These are phyloP conservation scores for Drosophila subquinaria DNA, from an alignment of 2,888 invertebrate genomes.

Conservation along the genomic window DNA sequence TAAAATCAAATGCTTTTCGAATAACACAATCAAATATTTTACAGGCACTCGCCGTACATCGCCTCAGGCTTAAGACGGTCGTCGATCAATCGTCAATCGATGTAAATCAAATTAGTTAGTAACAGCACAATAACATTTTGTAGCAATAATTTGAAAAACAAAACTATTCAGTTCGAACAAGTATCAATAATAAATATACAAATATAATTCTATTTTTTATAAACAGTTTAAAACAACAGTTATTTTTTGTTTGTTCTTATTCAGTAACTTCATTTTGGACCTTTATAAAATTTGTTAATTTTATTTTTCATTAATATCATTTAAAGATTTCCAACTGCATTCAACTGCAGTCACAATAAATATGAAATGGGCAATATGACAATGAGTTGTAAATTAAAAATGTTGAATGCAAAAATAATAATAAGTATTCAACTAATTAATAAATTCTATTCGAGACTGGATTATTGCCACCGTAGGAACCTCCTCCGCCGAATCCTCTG, in stretches of 20 bases:
- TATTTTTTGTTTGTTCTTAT: conserved; percentile 1
- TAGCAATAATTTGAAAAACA: conserved; percentile 38
- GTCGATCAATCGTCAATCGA: conserved; percentile 10
- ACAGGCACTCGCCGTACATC: conserved; percentile 61
- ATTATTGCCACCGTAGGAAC: conserved; percentile 17
- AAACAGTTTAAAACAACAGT: conserved; percentile 24
- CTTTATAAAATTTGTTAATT: conserved; percentile 41
- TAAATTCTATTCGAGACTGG: conserved; percentile 31
- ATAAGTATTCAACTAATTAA: conserved; percentile 2
- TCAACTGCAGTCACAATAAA: conserved; percentile 42
- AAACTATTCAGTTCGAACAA: conserved; percentile 18
- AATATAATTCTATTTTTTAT: conserved; percentile 36
- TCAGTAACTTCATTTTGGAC: conserved; percentile 12
- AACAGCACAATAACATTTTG: conserved; percentile 32
- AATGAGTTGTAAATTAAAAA: conserved; percentile 13
- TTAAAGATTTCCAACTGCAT: conserved; percentile 20
- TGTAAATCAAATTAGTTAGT: conserved; percentile 45
- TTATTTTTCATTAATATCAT: conserved; percentile 26
- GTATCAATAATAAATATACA: conserved; percentile 25
- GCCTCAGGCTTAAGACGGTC: conserved; percentile 38
- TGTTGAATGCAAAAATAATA: conserved; percentile 13
- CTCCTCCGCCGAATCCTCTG: conserved; percentile 12
- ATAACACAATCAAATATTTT: neutral
- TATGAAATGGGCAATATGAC: conserved; percentile 21
- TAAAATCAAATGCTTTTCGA: neutral